Base-by-base conservation (phyloP, 2,888 invertebrate species). In the Sarcophaga subvicina region DNA sequence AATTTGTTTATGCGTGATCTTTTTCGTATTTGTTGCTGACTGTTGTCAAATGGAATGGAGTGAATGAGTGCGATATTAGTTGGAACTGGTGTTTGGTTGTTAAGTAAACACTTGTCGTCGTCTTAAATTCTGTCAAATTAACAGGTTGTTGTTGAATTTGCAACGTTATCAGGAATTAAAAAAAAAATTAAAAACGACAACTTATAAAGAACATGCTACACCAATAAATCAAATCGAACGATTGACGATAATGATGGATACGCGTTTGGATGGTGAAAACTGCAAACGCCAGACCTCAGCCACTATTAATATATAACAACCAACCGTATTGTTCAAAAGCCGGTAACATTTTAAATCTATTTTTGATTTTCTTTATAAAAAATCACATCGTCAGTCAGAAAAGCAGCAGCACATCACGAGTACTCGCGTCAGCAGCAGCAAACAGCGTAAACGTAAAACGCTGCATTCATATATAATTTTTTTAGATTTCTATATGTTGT, bases 261-360 rank as follows among this genome's bases (percentile, higher is more conserved):
- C 49, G 4, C 2, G 49, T 49, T 49, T 14, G 14, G 4, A 49
- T 17, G 54, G 14, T 2, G 54, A 69, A 69, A 5, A 47, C 14
- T 14, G 14, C 49, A 14, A 54, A 54, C 17, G 14, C 4, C 54
- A 37, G 37, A 37, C 37, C 37, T 37, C 37, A 37, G 37, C 37
- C 37, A 37, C 54, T 14, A 54, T 54, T 54, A 54, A 54, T 12
- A 17, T 17, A 54, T 12, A 12, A 14, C 54, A 12, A 25, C 20
- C 45, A 82, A 69, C 67, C 25, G 72, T 45, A 37, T 12, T 45
- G 37, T 73, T 72, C 37, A 47, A 73, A 78, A 78, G 72, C 69
- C 83, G 67, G 63, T 79, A 63, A 67, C 62, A 79, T 83, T 79
- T 73, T 63, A 6, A 79, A 45, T 75, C 0, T 47, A 49, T 49